Base-by-base conservation (phyloP, 2,113 vertebrate species). In the Mormyrus lacerda region DNA sequence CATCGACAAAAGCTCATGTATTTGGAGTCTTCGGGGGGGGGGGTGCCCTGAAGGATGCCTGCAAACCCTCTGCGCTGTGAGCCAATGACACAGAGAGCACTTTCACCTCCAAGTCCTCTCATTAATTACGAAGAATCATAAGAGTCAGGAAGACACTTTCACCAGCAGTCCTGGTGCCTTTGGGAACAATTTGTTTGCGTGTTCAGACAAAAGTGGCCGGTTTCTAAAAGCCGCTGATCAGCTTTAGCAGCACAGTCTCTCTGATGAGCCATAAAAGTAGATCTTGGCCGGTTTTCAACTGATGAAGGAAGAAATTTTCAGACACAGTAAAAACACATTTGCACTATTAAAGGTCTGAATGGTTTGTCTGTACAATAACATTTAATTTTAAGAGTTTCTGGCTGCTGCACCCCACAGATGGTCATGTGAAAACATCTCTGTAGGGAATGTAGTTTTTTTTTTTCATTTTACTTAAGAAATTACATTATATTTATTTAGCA, bases 121-220 rank as follows among this genome's bases (percentile, higher is more conserved):
- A 24, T 24, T 48, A 88, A 44, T n/a, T 50, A 35, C n/a, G 19
- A 7, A 48, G 24, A 88, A 45, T 58, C 15, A 31, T 76, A 87
- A 44, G 42, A 88, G 45, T 88, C 69, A 24, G n/a, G 50, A 17
- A 51, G 45, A 31, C n/a, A 11, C n/a, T n/a, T 31, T 27, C n/a
- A 27, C 3, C 10, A 1, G n/a, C n/a, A 31, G 61, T 35, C 45
- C 61, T 58, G 61, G 47, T 13, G 47, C 19, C 83, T 45, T 51
- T 44, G 27, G 89, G 88, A 92, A 91, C 89, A 89, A 92, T 93
- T 90, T 91, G 91, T 91, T 88, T 91, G 87, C 88, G 88, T 91
- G 90, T 90, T 27, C 61, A 88, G 88, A 91, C 89, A 83, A 87
- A 90, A 65, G 51, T 35, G 58, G 27, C 89, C 79, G 31, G 55